A percentile compares a stretch with the other conserved stretches of the same genome.
Conservation (phyloP, 92 coral and sea anemone species). For the Palythoa grandiflora region DNA sequence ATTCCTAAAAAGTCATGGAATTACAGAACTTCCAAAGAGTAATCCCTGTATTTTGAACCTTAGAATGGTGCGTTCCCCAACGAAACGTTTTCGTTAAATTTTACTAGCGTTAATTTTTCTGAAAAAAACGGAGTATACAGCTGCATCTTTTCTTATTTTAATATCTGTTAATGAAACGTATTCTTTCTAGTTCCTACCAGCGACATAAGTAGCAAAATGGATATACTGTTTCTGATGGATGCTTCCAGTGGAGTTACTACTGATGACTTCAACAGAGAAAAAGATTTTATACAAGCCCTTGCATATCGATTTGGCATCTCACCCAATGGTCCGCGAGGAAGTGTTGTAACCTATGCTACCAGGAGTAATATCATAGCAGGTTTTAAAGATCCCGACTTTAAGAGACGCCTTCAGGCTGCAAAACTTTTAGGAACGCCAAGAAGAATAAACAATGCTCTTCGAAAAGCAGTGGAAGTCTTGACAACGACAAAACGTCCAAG, state of each 20-base stretch:
- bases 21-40: too few relatives aligned
- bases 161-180: too few relatives aligned
- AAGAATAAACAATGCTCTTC: constrained; percentile 45
- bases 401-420: constrained; percentile 24
- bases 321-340: constrained; percentile 48
- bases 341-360: constrained; percentile 55
- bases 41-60: too few relatives aligned
- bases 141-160: too few relatives aligned
- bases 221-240: constrained; percentile 54
- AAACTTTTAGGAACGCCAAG: constrained; percentile 49
- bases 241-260: constrained; percentile 54
- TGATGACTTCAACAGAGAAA: constrained; percentile 44
- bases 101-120: too few relatives aligned
- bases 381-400: constrained; percentile 45
- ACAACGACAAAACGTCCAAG: constrained; percentile 35
- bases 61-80: too few relatives aligned
- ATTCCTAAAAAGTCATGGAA: too few relatives aligned
- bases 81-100: too few relatives aligned
- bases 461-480: constrained; percentile 31
- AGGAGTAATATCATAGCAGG: constrained; percentile 21
- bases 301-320: constrained; percentile 42
- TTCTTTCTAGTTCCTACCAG: constrained; percentile 11
- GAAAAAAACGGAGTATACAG: too few relatives aligned
- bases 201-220: constrained; percentile 25
- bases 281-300: constrained; percentile 51